phyloP scores from a whole-genome alignment of 2,888 invertebrate species.

The Shargacucullia verbasci region DNA sequence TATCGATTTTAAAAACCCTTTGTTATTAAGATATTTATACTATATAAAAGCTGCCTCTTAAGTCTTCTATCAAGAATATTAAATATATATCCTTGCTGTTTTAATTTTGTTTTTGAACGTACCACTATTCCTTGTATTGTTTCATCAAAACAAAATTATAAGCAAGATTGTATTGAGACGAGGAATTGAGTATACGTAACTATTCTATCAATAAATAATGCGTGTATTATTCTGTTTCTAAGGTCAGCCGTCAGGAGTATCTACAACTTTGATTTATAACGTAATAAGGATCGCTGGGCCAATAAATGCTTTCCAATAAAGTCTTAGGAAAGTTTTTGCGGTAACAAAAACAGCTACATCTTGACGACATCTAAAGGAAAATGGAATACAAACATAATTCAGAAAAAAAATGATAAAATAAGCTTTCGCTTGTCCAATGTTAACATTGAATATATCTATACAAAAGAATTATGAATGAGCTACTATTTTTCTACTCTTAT shows the following conservation, averaged over 20 bases:
- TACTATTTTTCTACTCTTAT: slow-evolving; percentile 33
- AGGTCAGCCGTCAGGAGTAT: slow-evolving; percentile 47
- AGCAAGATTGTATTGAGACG: slow-evolving; percentile 6
- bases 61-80: no score
- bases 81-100: no score
- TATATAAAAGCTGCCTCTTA: no score
- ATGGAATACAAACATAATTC: slow-evolving; percentile 40
- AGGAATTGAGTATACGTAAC: slow-evolving; percentile 7
- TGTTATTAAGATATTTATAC: no score
- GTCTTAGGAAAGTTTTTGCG: slow-evolving; percentile 37
- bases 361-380: slow-evolving; percentile 40
- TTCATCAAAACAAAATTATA: no score
- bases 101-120: no score
- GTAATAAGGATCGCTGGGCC: slow-evolving; percentile 48
- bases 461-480: slow-evolving; percentile 43
- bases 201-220: slow-evolving; percentile 35
- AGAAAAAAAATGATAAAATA: slow-evolving; percentile 36
- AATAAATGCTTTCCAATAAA: slow-evolving; percentile 40
- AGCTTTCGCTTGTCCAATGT: slow-evolving; percentile 21
- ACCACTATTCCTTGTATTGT: no score
- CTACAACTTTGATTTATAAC: slow-evolving; percentile 55
- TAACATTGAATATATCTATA: slow-evolving; percentile 27
- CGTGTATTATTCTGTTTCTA: slow-evolving; percentile 38
- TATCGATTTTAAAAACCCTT: no score
- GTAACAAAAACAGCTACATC: slow-evolving; percentile 41